Conservation (phyloP, 2,113 vertebrate genomes). For the Ahaetulla prasina region DNA sequence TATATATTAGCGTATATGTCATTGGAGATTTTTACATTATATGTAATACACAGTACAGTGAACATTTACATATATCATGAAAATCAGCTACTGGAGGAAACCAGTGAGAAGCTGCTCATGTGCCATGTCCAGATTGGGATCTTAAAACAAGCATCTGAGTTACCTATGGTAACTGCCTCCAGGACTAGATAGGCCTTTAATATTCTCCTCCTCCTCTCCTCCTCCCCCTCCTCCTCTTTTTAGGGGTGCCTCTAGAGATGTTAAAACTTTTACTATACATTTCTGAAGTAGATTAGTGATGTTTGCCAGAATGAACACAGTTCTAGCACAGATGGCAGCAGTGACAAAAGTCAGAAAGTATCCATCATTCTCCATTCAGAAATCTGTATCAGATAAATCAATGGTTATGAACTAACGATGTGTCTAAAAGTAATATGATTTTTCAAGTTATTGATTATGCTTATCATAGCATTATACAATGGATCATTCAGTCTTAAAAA, state of each 20-base stretch:
- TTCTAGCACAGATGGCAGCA: no score
- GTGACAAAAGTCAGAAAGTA: no score
- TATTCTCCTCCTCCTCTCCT: no score
- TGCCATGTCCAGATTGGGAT: no score
- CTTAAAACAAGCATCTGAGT: not conserved
- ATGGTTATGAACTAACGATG: not conserved
- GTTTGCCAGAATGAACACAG: not conserved
- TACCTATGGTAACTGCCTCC: not conserved
- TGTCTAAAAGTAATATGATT: not conserved
- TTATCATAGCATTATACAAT: not conserved
- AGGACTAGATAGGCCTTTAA: not conserved
- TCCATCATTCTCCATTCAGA: no score
- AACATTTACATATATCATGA: not conserved
- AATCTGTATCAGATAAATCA: no score
- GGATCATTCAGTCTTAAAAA: not conserved
- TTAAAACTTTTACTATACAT: not conserved
- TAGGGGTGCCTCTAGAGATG: not conserved
- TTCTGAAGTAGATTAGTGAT: not conserved
- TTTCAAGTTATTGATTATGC: not conserved
- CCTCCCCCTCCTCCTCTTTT: not conserved
- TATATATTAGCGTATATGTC: no score
- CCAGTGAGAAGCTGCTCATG: not conserved
- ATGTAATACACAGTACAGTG: not conserved
- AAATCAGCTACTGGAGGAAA: not conserved
- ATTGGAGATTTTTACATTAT: not conserved